phyloP scores from a whole-genome alignment of 2,888 invertebrate species.

The Ormyrus rosae region DNA sequence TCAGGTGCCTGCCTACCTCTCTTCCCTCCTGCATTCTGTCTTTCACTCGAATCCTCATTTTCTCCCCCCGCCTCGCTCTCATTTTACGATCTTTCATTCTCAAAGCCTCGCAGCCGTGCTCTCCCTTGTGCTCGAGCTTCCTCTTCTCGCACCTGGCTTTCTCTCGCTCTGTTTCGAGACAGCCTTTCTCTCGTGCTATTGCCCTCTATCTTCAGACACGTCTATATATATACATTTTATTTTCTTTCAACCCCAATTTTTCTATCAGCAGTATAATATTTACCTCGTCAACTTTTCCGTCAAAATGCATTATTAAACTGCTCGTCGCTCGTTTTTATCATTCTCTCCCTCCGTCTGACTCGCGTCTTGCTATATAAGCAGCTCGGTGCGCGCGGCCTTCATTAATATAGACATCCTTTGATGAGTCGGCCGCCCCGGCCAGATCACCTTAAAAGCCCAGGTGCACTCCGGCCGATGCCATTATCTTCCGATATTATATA shows the following conservation, averaged over 20 bases:
- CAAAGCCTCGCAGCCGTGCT: slow-evolving; percentile 21
- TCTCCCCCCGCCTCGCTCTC: slow-evolving; percentile 11
- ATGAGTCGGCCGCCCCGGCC: slow-evolving; percentile 56
- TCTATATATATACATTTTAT: slow-evolving; percentile 11
- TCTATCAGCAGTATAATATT: too few relatives aligned
- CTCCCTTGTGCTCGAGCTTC: neutral
- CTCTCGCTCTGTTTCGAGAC: neutral
- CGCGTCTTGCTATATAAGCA: neutral
- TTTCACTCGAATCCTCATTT: slow-evolving; percentile 35
- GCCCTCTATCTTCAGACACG: neutral
- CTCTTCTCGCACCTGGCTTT: neutral
- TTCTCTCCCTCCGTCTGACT: too few relatives aligned
- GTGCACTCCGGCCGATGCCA: slow-evolving; percentile 40
- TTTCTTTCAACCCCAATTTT: neutral
- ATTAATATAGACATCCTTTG: slow-evolving; percentile 65
- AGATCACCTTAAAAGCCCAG: slow-evolving; percentile 53
- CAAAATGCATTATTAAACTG: too few relatives aligned
- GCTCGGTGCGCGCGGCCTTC: slow-evolving; percentile 40
- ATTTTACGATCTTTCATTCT: slow-evolving; percentile 40
- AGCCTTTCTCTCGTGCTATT: neutral
- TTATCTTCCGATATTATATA: slow-evolving; percentile 37
- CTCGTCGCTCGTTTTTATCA: too few relatives aligned
- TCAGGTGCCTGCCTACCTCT: slow-evolving; percentile 21
- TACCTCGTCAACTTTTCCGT: too few relatives aligned
- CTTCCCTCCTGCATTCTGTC: neutral